phyloP scores from a whole-genome alignment of 2,797 vertebrate genomes.

The Austrolebias charrua region DNA sequence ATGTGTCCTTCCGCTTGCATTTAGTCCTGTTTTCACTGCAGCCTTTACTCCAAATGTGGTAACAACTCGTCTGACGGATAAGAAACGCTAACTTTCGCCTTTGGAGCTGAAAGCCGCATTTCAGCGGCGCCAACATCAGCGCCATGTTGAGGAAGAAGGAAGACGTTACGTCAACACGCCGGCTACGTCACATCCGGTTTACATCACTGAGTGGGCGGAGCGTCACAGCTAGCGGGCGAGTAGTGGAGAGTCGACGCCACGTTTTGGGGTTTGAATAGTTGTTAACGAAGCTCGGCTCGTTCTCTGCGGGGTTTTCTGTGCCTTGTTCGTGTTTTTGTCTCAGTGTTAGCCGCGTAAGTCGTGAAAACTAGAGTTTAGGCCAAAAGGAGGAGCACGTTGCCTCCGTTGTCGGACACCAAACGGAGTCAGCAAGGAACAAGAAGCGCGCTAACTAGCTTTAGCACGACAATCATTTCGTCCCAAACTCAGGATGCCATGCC shows the following conservation, averaged over 20 bases:
- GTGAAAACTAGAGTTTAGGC: slow-evolving; percentile 23
- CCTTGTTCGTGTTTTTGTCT: too few species aligned
- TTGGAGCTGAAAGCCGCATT: slow-evolving; percentile 74
- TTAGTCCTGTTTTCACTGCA: slow-evolving; percentile 20
- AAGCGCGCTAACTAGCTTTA: slow-evolving; percentile 24
- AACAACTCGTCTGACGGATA: slow-evolving; percentile 67
- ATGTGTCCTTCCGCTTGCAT: slow-evolving; percentile 42
- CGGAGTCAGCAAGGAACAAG: slow-evolving; percentile 7
- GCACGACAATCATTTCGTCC: background rate
- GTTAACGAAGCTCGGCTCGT: background rate
- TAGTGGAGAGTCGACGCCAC: background rate
- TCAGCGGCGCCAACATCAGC: slow-evolving; percentile 74
- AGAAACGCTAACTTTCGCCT: slow-evolving; percentile 69
- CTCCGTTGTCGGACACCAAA: slow-evolving; percentile 33
- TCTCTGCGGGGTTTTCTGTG: background rate
- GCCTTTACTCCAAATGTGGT: slow-evolving; percentile 62
- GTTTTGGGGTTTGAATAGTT: background rate
- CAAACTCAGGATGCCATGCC: slow-evolving; percentile 81
- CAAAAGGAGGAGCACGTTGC: slow-evolving; percentile 59
- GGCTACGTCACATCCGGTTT: slow-evolving; percentile 63
- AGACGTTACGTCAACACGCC: slow-evolving; percentile 30
- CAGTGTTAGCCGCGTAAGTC: background rate
- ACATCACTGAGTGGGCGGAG: background rate
- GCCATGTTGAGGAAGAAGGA: slow-evolving; percentile 81
- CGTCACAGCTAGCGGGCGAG: slow-evolving; percentile 44